Evolutionary conservation across 2,888 invertebrate species (phyloP), one percentile per base, ranked within the genome.

Genomic region (Crocallis elinguaria): DNA sequence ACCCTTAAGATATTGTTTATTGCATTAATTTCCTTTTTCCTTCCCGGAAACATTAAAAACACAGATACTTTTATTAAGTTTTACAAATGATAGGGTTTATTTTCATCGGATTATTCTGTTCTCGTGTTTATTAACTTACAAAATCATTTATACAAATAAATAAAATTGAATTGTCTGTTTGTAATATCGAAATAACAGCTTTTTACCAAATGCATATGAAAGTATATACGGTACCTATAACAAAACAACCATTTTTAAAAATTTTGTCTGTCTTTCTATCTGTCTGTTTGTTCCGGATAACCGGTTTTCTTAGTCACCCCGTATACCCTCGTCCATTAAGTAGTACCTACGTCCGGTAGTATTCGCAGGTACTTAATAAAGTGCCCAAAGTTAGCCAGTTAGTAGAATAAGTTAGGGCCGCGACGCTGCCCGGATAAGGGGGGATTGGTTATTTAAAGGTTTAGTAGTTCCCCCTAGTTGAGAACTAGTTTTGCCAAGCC

Each of bases 331-430:
- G 8, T 27, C 11, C n/a, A 11, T 27, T n/a, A 27, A 19, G n/a
- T 27, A 27, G 4, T 45, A 45, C 45, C 19, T 17, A 7, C 17
- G 1, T 36, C 21, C 25, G 36, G 19, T 37, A 23, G 32, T 29
- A 29, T 12, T 11, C n/a, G 30, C 19, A 27, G 14, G 32, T 45
- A 52, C 27, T 25, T 38, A 46, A 43, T 37, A 27, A 13, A 46
- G 46, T 42, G 46, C 7, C 36, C 19, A 17, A 42, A 52, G 45
- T 52, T 42, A 41, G 51, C 41, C 41, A 36, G 52, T 52, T 46
- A 46, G 32, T 35, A 36, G 12, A 30, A 32, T 11, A 11, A 46
- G 45, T 32, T 25, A 21, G 14, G 21, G 38, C 21, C 14, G 30
- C 46, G n/a, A 19, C 16, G 6, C n/a, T n/a, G 17, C 14, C 19